A percentile compares a stretch with the other conserved stretches of the same genome.
Evolutionary conservation across 1,140 invertebrate species (phyloP).

Genomic region (Papilio helenus): DNA sequence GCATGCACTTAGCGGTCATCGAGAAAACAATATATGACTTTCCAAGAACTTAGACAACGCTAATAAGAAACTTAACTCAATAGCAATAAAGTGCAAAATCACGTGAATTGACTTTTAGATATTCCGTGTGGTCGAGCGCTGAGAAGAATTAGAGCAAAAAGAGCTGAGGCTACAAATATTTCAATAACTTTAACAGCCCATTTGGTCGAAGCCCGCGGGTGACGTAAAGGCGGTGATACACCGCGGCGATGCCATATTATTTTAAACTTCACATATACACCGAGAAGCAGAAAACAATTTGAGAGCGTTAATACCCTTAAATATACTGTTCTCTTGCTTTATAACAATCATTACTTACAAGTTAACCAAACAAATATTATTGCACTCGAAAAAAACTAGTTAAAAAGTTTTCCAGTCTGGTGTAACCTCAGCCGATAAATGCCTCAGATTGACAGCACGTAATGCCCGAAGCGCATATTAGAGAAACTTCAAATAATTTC

Average conservation of each 20-base stretch:
- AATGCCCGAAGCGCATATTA: constrained; percentile 14
- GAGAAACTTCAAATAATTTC: constrained; percentile 33
- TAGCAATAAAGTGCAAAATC: background rate
- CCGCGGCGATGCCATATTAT: background rate
- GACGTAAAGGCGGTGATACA: background rate
- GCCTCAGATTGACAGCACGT: constrained; percentile 12
- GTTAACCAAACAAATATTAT: background rate
- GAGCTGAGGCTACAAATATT: constrained; percentile 28
- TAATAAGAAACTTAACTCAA: background rate
- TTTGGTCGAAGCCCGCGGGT: constrained; percentile 27
- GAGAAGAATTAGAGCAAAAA: constrained; percentile 35
- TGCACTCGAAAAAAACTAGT: background rate
- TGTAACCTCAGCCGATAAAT: background rate
- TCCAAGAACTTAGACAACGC: background rate
- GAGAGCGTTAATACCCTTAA: background rate
- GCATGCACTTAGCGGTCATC: constrained; percentile 12
- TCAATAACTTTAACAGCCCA: constrained; percentile 39
- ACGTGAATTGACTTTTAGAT: background rate
- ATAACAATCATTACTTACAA: background rate
- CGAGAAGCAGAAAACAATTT: background rate
- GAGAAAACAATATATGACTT: constrained; percentile 24
- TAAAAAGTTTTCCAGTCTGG: background rate
- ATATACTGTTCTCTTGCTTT: background rate
- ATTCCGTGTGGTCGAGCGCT: constrained; percentile 23
- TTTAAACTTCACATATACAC: background rate